These are phyloP conservation scores for Muraenolepis orangiensis DNA, from an alignment of 2,797 vertebrate genomes.

Conservation along the genomic window DNA sequence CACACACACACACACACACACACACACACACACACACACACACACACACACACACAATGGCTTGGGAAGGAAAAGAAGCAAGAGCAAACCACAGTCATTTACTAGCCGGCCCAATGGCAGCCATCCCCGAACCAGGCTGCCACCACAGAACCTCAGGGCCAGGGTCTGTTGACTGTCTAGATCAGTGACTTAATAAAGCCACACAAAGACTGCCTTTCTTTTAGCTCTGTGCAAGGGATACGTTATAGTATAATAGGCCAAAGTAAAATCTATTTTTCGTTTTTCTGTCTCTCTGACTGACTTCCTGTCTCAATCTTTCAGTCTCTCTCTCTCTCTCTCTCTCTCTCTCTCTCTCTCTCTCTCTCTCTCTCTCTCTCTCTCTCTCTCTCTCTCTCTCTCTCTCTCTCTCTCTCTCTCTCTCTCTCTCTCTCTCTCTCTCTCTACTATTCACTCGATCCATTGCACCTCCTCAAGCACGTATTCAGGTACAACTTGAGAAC, in stretches of 20 bases:
- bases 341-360: no score
- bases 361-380: not conserved
- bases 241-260: conserved; percentile 26
- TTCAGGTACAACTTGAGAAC: not conserved
- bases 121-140: conserved; percentile 44
- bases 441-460: not conserved
- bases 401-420: not conserved
- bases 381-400: not conserved
- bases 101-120: conserved; percentile 51
- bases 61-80: conserved; percentile 39
- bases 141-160: conserved; percentile 51
- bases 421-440: conserved; percentile 1
- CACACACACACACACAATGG: conserved; percentile 10
- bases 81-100: conserved; percentile 54
- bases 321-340: no score
- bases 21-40: conserved; percentile 5
- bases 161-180: conserved; percentile 58
- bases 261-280: conserved; percentile 38
- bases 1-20: conserved; percentile 9
- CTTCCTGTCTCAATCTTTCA: not conserved
- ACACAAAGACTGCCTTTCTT: conserved; percentile 63
- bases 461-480: not conserved
- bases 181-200: conserved; percentile 60
- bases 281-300: conserved; percentile 10
- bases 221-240: conserved; percentile 31